Base-by-base conservation (phyloP, 2,888 invertebrate genomes). In the Catocala sponsa region DNA sequence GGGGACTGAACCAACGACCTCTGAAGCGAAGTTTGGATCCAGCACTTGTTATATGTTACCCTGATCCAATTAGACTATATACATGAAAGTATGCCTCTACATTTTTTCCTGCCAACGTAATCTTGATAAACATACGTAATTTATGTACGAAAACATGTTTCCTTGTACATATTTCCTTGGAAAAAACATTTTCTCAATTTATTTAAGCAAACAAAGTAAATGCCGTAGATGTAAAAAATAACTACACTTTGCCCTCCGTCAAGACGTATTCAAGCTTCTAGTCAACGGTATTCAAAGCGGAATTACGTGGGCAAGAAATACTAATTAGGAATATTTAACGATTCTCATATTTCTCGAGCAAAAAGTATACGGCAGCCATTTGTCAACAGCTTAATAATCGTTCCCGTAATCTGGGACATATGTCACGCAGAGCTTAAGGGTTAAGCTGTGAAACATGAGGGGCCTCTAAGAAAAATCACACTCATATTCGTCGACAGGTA, bases 341-440 rank as follows among this genome's bases (percentile, higher is more conserved):
- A 11, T 10, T 6, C 2, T 25, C 38, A 33, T 54, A 56, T 50
- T 58, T 55, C 15, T 6, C 32, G n/a, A 33, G 35, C 12, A 48
- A 60, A 65, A 59, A 55, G 10, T 57, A 54, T 42, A 12, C 10
- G 42, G 32, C 25, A 4, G 47, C 43, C 59, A 64, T 74, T 69
- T 59, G 63, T 71, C 71, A 64, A 48, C 63, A 63, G 59, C 71
- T 65, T 64, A 64, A 73, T 76, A 70, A 73, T 65, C 59, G 49
- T 67, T 57, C 65, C 62, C 51, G 66, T 74, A 74, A 77, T 74
- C 72, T 62, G 48, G 60, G 57, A 63, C 63, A 64, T 67, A 48
- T 74, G 78, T 73, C 69, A 50, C 54, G 38, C 13, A 66, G 63
- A 68, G 69, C 76, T 75, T 73, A 60, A 12, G 43, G 55, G 66